phyloP scores from a whole-genome alignment of 2,113 vertebrate species.

The Corythoichthys intestinalis region DNA sequence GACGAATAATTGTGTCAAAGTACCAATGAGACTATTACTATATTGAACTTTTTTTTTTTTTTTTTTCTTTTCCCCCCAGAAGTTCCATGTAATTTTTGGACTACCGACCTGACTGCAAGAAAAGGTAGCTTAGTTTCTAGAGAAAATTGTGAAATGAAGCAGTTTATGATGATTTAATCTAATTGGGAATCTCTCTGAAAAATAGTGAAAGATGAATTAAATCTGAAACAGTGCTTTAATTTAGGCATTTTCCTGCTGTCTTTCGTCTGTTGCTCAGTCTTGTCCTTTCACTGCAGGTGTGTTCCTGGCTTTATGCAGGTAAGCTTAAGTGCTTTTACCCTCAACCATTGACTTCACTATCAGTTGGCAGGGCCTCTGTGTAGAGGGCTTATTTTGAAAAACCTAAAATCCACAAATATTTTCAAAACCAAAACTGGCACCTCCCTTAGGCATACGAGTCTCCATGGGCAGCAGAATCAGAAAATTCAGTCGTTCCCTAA shows the following conservation, averaged over 20 bases:
- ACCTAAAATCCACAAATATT: too few species aligned
- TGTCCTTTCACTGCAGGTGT: conserved; percentile 22
- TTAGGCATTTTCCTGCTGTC: rapidly evolving
- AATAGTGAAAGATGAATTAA: conserved; percentile 72
- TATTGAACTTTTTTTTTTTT: too few species aligned
- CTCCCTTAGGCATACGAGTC: too few species aligned
- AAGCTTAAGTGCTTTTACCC: background rate
- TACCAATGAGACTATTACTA: rapidly evolving
- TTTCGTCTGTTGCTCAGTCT: background rate
- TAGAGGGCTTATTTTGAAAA: too few species aligned
- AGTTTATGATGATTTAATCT: conserved; percentile 78
- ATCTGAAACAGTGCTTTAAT: conserved; percentile 77
- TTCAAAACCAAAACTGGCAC: too few species aligned
- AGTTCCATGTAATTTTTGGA: background rate
- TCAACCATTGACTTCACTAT: too few species aligned
- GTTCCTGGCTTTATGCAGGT: background rate
- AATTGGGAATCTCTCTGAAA: conserved; percentile 97
- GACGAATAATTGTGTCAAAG: rapidly evolving
- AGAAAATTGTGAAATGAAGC: background rate
- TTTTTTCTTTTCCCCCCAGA: background rate
- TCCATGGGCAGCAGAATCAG: too few species aligned
- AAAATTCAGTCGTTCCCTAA: too few species aligned
- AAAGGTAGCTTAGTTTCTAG: background rate
- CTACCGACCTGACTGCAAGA: rapidly evolving
- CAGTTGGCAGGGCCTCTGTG: too few species aligned